A percentile compares a stretch with the other conserved stretches of the same genome.
Conservation (phyloP, 2,113 vertebrate species). For the Phasianus colchicus region DNA sequence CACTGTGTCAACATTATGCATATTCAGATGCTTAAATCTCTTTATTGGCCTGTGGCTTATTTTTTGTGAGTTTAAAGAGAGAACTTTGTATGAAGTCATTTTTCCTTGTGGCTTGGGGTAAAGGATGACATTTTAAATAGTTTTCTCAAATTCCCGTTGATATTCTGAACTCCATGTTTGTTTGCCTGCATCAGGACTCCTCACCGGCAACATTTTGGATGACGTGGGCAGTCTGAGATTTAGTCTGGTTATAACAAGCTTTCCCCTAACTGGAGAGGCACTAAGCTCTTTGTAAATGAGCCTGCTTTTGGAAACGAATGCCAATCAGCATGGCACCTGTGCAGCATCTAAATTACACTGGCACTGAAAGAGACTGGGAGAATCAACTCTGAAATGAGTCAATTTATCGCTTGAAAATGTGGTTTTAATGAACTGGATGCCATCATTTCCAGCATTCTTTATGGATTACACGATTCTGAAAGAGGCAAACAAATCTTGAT, state of each 20-base stretch:
- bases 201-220: background rate
- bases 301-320: background rate
- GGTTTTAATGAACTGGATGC: slow-evolving; percentile 53
- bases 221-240: background rate
- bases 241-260: background rate
- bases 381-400: slow-evolving; percentile 11
- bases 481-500: slow-evolving; percentile 14
- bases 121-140: background rate
- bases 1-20: background rate
- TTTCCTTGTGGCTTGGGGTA: background rate
- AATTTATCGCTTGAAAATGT: slow-evolving; percentile 60
- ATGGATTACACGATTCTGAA: background rate
- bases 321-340: background rate
- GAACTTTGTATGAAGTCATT: background rate
- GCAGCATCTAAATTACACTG: slow-evolving; percentile 2
- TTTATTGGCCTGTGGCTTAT: background rate
- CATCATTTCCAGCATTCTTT: slow-evolving; percentile 36
- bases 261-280: background rate
- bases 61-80: background rate
- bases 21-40: background rate
- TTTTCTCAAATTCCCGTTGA: background rate
- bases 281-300: background rate
- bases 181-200: background rate
- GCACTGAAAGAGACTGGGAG: background rate
- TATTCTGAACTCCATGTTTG: background rate